Conservation (phyloP, 2,113 vertebrate genomes). For the Cisticola juncidis region DNA sequence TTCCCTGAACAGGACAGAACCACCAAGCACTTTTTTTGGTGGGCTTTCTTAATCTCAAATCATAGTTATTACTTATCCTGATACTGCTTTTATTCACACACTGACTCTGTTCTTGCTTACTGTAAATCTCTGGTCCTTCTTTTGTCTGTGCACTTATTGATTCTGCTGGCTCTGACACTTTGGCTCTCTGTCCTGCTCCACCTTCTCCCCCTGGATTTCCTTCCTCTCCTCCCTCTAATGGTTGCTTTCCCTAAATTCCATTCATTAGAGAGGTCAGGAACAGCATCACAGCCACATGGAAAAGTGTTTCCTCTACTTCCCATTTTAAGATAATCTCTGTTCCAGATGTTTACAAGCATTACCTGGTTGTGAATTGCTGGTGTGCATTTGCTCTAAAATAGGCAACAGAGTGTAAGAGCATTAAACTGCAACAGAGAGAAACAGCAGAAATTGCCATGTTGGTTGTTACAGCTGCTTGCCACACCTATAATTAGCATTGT, state of each 20-base stretch:
- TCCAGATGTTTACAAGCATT: not conserved
- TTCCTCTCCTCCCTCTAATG: constrained; percentile 25
- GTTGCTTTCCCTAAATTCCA: constrained; percentile 17
- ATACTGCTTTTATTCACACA: not conserved
- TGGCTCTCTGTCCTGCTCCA: not conserved
- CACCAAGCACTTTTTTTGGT: not conserved
- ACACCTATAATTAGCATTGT: constrained; percentile 48
- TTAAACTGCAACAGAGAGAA: constrained; percentile 16
- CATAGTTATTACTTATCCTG: not conserved
- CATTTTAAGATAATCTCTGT: constrained; percentile 17
- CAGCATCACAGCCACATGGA: not conserved
- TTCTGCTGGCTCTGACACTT: not conserved
- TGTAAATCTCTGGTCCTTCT: not conserved
- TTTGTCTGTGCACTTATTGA: not conserved
- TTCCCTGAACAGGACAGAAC: not conserved
- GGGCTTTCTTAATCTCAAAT: not conserved
- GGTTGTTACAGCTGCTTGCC: constrained; percentile 22
- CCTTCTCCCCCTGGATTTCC: not conserved
- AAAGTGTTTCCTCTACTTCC: not conserved
- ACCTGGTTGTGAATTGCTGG: not conserved
- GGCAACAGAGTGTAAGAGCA: not conserved
- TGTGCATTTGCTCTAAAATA: constrained; percentile 27
- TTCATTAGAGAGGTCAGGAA: constrained; percentile 16
- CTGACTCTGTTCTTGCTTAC: not conserved
- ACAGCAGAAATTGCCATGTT: not conserved